A percentile compares a stretch with the other conserved stretches of the same genome.
Conservation (phyloP, 2,888 invertebrate genomes). For the Diaprepes abbreviatus region DNA sequence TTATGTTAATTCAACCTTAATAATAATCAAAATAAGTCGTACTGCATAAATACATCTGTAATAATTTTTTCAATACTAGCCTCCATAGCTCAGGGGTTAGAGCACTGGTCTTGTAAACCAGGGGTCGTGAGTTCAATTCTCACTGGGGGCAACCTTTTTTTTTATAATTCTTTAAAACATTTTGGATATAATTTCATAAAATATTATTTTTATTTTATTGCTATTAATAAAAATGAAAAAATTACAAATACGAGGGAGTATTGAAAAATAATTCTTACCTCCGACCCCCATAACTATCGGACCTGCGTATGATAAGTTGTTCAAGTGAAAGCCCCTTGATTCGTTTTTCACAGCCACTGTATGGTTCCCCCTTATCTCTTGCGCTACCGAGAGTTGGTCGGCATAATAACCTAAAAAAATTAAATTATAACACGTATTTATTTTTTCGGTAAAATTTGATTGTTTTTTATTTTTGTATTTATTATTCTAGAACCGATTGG, state of each 20-base stretch:
- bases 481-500: too few relatives aligned
- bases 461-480: too few relatives aligned
- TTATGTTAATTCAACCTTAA: neutral
- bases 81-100: slow-evolving; percentile 60
- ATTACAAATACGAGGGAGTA: neutral
- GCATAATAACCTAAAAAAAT: slow-evolving; percentile 83
- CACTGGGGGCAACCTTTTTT: slow-evolving; percentile 69
- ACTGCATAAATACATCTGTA: neutral
- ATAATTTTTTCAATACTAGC: slow-evolving; percentile 11
- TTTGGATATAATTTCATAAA: neutral
- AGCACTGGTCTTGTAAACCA: slow-evolving; percentile 76
- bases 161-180: slow-evolving; percentile 22
- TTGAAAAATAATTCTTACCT: slow-evolving; percentile 69
- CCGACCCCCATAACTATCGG: slow-evolving; percentile 98
- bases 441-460: too few relatives aligned
- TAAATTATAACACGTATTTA: too few relatives aligned
- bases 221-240: neutral
- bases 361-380: slow-evolving; percentile 83
- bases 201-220: neutral
- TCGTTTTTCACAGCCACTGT: slow-evolving; percentile 86
- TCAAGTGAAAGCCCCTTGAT: slow-evolving; percentile 86
- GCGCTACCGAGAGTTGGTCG: slow-evolving; percentile 82
- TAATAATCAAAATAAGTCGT: neutral
- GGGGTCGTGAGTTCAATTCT: slow-evolving; percentile 76
- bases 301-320: slow-evolving; percentile 94